Evolutionary conservation across 1,140 invertebrate genomes (phyloP), one percentile per base, ranked within the genome.

Genomic region (Cecropterus lyciades): DNA sequence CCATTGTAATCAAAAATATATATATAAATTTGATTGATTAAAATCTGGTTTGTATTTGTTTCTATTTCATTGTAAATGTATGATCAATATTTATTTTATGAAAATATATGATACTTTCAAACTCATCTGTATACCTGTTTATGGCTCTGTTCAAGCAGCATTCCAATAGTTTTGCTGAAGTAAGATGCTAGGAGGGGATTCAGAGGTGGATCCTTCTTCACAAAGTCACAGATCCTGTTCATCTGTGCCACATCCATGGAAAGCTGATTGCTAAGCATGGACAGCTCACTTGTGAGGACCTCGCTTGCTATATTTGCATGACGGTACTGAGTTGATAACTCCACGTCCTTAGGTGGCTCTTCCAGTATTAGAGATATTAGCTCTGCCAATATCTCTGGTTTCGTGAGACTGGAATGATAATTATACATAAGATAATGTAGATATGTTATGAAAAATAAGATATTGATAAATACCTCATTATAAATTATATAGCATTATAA

Each of bases 101-200:
- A n/a, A n/a, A n/a, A n/a, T n/a, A n/a, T n/a, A n/a, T n/a, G n/a
- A n/a, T n/a, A n/a, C n/a, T n/a, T n/a, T n/a, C n/a, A n/a, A n/a
- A n/a, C n/a, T n/a, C n/a, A n/a, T n/a, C n/a, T n/a, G n/a, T n/a
- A n/a, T 46, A 91, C 89, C 87, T 93, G 92, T 84, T 93, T 93
- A 66, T 89, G 84, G 75, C 96, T 97, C 82, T 96, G 95, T 65
- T 95, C 95, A 68, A 98, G 95, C 73, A 99, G 94, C 87, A 97
- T 95, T 77, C 97, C 95, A 88, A 99, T 95, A 56, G 97, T 97
- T 94, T 98, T 98, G 91, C 97, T 98, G 93, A 99, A 98, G 94
- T 98, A 99, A 71, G 97, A 98, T 33, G 98, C 98, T 77, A 99
- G 94, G 56, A 99, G 92, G 65, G 98, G 98, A 94, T 99, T 99